Percentiles rank a stretch among this genome's conserved stretches.
phyloP scores from a whole-genome alignment of 1,140 invertebrate species.

The Capitella teleta region DNA sequence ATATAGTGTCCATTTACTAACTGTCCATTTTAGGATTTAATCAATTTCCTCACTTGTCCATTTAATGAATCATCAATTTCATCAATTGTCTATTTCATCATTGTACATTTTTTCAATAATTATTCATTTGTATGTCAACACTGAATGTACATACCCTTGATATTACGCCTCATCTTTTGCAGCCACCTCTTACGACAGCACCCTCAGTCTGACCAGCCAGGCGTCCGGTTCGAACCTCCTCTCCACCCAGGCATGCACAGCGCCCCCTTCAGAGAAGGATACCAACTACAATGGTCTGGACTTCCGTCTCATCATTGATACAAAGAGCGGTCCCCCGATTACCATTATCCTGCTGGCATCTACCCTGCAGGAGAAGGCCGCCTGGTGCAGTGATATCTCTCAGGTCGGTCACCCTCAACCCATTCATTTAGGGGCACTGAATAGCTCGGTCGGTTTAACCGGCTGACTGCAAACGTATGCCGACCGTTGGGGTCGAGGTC shows the following conservation, averaged over 20 bases:
- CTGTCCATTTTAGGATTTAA: too few relatives aligned
- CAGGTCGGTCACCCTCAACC: conserved; percentile 43
- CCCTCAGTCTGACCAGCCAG: conserved; percentile 28
- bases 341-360: conserved; percentile 68
- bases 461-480: too few relatives aligned
- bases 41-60: too few relatives aligned
- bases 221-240: conserved; percentile 13
- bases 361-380: conserved; percentile 77
- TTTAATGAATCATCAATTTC: too few relatives aligned
- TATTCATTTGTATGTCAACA: too few relatives aligned
- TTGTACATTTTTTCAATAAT: too few relatives aligned
- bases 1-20: too few relatives aligned
- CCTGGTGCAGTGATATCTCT: conserved; percentile 87
- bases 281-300: conserved; percentile 63
- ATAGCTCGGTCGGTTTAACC: too few relatives aligned
- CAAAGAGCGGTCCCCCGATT: conserved; percentile 47
- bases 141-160: too few relatives aligned
- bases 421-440: too few relatives aligned
- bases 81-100: too few relatives aligned
- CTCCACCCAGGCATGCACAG: conserved; percentile 14
- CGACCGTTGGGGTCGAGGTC: too few relatives aligned
- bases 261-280: conserved; percentile 10
- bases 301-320: conserved; percentile 67
- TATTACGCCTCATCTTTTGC: conserved; percentile 5
- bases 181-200: conserved; percentile 33